A percentile compares a stretch with the other conserved stretches of the same genome.
These are phyloP conservation scores for Pyrrhosoma nymphula DNA, from an alignment of 2,888 invertebrate genomes.

Conservation along the genomic window DNA sequence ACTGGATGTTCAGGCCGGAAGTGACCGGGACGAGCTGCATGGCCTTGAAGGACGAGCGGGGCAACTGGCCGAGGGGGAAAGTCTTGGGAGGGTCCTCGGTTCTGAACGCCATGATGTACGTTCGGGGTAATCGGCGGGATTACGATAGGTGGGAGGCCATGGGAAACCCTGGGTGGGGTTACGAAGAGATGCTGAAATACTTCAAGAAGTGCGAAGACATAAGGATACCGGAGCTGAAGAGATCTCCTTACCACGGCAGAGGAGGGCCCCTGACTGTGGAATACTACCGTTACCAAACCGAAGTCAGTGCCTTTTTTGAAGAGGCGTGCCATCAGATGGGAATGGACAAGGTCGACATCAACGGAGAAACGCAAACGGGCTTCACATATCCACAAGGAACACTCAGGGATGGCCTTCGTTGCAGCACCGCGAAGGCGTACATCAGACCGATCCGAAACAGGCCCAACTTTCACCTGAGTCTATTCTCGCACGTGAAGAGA, in stretches of 20 bases:
- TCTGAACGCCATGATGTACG: constrained; percentile 93
- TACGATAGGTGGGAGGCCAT: constrained; percentile 91
- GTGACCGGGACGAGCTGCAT: constrained; percentile 79
- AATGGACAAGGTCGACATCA: constrained; percentile 86
- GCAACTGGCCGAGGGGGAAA: constrained; percentile 90
- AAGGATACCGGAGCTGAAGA: constrained; percentile 82
- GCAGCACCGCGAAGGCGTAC: constrained; percentile 91
- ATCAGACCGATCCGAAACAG: constrained; percentile 84
- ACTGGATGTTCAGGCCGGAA: constrained; percentile 83
- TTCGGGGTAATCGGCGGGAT: constrained; percentile 90
- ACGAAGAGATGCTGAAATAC: constrained; percentile 86
- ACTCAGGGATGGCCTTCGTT: constrained; percentile 87
- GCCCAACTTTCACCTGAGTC: constrained; percentile 86
- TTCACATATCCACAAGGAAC: constrained; percentile 89
- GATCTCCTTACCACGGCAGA: constrained; percentile 84
- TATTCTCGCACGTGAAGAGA: constrained; percentile 85
- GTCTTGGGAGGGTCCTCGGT: constrained; percentile 89
- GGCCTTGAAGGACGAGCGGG: constrained; percentile 81
- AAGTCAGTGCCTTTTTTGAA: constrained; percentile 85
- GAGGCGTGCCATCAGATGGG: constrained; percentile 86
- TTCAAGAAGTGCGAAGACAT: constrained; percentile 91
- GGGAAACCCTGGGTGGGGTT: constrained; percentile 90
- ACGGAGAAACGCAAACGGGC: constrained; percentile 89
- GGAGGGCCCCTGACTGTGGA: constrained; percentile 89
- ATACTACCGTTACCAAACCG: constrained; percentile 85